phyloP scores from a whole-genome alignment of 2,797 vertebrate genomes.

The Sarcoramphus papa region DNA sequence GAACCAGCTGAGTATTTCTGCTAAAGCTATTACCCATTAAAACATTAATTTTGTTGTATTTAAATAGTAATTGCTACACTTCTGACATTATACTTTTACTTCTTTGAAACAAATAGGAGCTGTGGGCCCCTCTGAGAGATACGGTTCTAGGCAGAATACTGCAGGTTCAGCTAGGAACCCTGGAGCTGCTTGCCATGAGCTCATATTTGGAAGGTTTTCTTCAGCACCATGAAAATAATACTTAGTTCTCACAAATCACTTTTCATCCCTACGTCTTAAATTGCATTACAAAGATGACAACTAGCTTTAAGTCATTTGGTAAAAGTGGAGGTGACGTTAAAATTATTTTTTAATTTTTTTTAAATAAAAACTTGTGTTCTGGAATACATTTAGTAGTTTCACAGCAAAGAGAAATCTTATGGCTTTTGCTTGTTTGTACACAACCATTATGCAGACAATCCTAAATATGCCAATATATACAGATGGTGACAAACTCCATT shows the following conservation, averaged over 20 bases:
- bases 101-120: background rate
- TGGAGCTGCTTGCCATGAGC: rapidly evolving
- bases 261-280: background rate
- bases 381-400: background rate
- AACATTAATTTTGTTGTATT: background rate
- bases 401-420: background rate
- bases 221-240: background rate
- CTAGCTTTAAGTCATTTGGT: background rate
- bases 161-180: background rate
- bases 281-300: background rate
- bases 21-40: background rate
- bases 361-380: background rate
- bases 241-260: background rate
- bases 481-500: background rate
- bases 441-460: background rate
- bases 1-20: background rate
- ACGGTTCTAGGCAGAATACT: background rate
- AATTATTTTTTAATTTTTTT: background rate
- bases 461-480: background rate
- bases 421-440: background rate
- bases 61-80: background rate
- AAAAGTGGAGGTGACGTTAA: background rate
- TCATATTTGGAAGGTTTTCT: background rate
- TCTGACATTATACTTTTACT: background rate
- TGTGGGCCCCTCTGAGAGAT: background rate